Evolutionary conservation across 2,888 invertebrate species (phyloP).

Genomic region (Spatulosminthurus flaviceps): DNA sequence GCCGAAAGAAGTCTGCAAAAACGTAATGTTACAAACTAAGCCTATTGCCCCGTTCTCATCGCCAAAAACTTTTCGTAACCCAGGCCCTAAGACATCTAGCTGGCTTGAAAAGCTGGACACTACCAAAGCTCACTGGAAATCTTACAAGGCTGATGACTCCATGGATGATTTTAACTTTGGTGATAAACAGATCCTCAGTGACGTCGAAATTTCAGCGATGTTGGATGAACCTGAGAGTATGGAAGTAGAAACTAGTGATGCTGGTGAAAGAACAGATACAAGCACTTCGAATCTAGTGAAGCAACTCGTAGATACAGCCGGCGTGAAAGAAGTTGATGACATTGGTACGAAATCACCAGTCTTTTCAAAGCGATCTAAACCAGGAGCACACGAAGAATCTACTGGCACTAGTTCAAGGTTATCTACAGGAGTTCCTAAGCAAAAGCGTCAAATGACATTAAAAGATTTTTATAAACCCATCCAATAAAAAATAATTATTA

Average conservation of each 20-base stretch:
- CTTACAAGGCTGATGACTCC: not conserved
- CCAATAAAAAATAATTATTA: not conserved
- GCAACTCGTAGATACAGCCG: not conserved
- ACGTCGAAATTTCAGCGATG: slow-evolving; percentile 26
- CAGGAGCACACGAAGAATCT: not conserved
- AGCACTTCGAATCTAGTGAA: not conserved
- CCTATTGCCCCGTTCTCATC: not conserved
- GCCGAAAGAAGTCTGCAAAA: not conserved
- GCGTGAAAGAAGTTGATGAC: not conserved
- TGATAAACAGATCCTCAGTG: slow-evolving; percentile 4
- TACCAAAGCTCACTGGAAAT: not conserved
- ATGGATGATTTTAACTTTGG: not conserved
- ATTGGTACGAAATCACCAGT: not conserved
- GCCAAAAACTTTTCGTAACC: not conserved
- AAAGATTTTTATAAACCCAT: slow-evolving; percentile 42
- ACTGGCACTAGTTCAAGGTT: not conserved
- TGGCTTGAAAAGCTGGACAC: slow-evolving; percentile 1
- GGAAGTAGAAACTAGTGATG: not conserved
- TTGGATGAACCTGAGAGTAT: not conserved
- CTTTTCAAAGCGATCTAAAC: slow-evolving; percentile 23
- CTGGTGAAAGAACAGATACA: not conserved
- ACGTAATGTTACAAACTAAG: not conserved
- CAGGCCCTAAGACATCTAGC: not conserved
- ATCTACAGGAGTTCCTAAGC: not conserved
- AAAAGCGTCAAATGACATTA: slow-evolving; percentile 43